These are phyloP conservation scores for Micropoecilia bifurca DNA, from an alignment of 2,797 vertebrate species.

Conservation along the genomic window DNA sequence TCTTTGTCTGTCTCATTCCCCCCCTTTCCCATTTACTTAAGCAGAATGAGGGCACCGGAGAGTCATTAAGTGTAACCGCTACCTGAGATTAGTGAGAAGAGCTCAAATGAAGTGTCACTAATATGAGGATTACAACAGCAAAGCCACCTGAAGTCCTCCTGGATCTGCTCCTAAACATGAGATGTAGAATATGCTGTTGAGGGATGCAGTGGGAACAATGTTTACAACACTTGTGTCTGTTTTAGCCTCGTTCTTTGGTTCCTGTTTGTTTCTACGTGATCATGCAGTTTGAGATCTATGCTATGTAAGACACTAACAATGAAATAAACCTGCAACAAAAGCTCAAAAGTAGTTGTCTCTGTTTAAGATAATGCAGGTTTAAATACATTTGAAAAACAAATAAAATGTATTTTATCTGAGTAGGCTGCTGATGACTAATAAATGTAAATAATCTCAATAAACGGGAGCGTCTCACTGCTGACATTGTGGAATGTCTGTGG, in stretches of 20 bases:
- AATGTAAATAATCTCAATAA: background rate
- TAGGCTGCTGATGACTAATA: background rate
- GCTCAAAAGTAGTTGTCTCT: background rate
- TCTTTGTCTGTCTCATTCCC: slow-evolving; percentile 77
- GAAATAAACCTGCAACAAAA: background rate
- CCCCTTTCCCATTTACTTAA: slow-evolving; percentile 78
- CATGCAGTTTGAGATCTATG: background rate
- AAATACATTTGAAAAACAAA: background rate
- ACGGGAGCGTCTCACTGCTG: background rate
- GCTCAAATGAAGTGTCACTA: slow-evolving; percentile 86
- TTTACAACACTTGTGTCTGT: slow-evolving; percentile 35
- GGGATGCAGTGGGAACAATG: slow-evolving; percentile 23
- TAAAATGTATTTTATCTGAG: background rate
- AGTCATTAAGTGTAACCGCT: slow-evolving; percentile 84
- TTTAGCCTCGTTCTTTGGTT: slow-evolving; percentile 12
- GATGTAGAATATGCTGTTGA: slow-evolving; percentile 27
- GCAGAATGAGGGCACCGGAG: slow-evolving; percentile 78
- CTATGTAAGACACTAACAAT: background rate
- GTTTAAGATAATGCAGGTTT: background rate
- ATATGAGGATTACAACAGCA: slow-evolving; percentile 86
- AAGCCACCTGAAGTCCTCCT: slow-evolving; percentile 81
- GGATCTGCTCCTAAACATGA: slow-evolving; percentile 66
- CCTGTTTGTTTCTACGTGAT: slow-evolving; percentile 23
- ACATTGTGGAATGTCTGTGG: background rate
- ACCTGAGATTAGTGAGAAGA: slow-evolving; percentile 83